Evolutionary conservation across 2,797 vertebrate genomes (phyloP).

Genomic region (Phrynocephalus guinanensis): DNA sequence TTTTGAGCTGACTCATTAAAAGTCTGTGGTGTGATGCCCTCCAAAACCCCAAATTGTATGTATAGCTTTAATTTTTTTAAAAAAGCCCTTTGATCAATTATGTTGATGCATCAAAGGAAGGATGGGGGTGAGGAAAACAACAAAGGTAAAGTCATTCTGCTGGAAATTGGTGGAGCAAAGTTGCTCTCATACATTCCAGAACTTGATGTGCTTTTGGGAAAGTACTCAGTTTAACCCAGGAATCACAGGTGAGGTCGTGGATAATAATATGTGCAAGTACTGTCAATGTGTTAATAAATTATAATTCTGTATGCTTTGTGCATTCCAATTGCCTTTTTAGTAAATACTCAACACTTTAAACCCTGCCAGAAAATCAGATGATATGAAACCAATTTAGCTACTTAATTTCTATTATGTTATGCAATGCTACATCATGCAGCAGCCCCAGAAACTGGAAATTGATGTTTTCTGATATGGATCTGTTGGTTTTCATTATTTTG

Average conservation of each 20-base stretch:
- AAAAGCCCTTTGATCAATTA: constrained; percentile 68
- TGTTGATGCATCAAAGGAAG: constrained; percentile 34
- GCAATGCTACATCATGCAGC: constrained; percentile 70
- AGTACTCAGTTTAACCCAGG: constrained; percentile 67
- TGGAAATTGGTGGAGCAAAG: constrained; percentile 47
- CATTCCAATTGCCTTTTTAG: constrained; percentile 75
- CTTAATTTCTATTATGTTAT: constrained; percentile 75
- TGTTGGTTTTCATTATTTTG: constrained; percentile 50
- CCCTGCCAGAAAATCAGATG: constrained; percentile 74
- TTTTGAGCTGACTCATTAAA: constrained; percentile 80
- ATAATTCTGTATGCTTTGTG: constrained; percentile 65
- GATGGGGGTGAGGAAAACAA: constrained; percentile 33
- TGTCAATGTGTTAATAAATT: constrained; percentile 76
- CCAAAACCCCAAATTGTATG: constrained; percentile 75
- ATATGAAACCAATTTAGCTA: constrained; percentile 75
- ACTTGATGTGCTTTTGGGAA: constrained; percentile 48
- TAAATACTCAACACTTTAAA: constrained; percentile 72
- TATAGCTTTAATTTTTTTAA: constrained; percentile 80
- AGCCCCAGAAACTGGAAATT: constrained; percentile 58
- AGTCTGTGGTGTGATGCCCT: constrained; percentile 67
- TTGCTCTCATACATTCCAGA: constrained; percentile 12
- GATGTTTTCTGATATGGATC: constrained; percentile 60
- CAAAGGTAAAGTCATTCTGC: constrained; percentile 67
- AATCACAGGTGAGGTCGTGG: constrained; percentile 69
- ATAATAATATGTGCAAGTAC: constrained; percentile 71